phyloP scores from a whole-genome alignment of 2,888 invertebrate genomes.

The Synergus gifuensis region DNA sequence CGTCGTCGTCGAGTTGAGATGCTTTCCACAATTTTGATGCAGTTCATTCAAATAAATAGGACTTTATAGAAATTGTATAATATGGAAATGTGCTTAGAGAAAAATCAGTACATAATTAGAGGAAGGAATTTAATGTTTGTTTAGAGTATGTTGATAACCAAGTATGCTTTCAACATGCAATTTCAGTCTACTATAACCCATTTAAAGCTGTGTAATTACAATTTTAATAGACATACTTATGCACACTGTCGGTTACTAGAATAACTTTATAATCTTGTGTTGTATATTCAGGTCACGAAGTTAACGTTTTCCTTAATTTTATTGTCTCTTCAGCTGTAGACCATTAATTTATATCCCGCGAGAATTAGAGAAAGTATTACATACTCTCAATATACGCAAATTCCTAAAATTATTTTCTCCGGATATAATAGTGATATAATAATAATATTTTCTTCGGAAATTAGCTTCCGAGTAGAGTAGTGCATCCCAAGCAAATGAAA shows the following conservation, averaged over 20 bases:
- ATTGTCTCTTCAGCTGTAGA: conserved; percentile 20
- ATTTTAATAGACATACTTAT: conserved; percentile 32
- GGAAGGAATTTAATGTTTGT: conserved; percentile 21
- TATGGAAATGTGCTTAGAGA: not conserved
- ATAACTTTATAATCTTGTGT: conserved; percentile 37
- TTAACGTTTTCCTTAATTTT: conserved; percentile 21
- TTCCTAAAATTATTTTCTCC: too few species aligned
- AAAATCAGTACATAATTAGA: not conserved
- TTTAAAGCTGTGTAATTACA: conserved; percentile 32
- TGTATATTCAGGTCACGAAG: conserved; percentile 12
- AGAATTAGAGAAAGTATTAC: not conserved
- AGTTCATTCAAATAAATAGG: not conserved
- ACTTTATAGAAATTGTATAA: not conserved
- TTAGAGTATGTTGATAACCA: conserved; percentile 19
- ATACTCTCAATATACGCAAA: too few species aligned
- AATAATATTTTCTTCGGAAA: not conserved
- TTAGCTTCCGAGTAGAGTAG: conserved; percentile 9
- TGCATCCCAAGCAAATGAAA: conserved; percentile 18
- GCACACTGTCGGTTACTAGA: conserved; percentile 36
- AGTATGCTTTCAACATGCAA: conserved; percentile 11
- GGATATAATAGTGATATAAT: not conserved
- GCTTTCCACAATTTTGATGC: not conserved
- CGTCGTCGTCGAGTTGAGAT: conserved; percentile 4
- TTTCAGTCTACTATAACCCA: conserved; percentile 23
- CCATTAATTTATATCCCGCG: not conserved